phyloP scores from a whole-genome alignment of 1,140 invertebrate species.

The Homalodisca vitripennis region DNA sequence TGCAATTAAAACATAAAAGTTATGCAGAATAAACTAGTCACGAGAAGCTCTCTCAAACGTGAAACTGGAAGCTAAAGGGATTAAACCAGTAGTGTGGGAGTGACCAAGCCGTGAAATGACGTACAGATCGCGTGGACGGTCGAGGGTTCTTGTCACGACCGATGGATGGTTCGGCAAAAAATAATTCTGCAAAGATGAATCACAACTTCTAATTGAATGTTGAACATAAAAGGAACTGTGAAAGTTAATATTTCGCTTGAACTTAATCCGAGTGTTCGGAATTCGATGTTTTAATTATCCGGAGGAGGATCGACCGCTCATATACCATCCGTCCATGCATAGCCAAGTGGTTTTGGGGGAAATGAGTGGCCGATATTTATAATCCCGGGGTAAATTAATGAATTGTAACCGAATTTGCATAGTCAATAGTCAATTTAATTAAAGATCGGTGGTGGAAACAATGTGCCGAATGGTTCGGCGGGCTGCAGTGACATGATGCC shows the following conservation, averaged over 20 bases:
- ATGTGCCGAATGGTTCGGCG: background rate
- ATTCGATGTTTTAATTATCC: conserved; percentile 25
- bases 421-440: conserved; percentile 21
- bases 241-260: conserved; percentile 14
- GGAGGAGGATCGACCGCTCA: background rate
- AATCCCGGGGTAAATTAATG: conserved; percentile 13
- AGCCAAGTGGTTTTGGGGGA: conserved; percentile 16
- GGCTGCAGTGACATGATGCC: conserved; percentile 14
- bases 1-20: too few relatives aligned
- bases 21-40: too few relatives aligned
- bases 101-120: too few relatives aligned
- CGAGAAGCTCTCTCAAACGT: too few relatives aligned
- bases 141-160: too few relatives aligned
- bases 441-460: conserved; percentile 16
- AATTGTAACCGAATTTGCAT: conserved; percentile 17
- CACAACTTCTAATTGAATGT: background rate
- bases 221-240: conserved; percentile 6
- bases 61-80: too few relatives aligned
- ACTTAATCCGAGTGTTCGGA: background rate
- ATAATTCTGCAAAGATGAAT: too few relatives aligned
- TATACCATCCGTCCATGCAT: conserved; percentile 5
- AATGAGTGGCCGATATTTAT: conserved; percentile 18
- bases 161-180: too few relatives aligned
- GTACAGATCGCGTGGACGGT: too few relatives aligned
- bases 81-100: too few relatives aligned